These are phyloP conservation scores for Geococcyx californianus DNA, from an alignment of 2,113 vertebrate species.

Conservation along the genomic window DNA sequence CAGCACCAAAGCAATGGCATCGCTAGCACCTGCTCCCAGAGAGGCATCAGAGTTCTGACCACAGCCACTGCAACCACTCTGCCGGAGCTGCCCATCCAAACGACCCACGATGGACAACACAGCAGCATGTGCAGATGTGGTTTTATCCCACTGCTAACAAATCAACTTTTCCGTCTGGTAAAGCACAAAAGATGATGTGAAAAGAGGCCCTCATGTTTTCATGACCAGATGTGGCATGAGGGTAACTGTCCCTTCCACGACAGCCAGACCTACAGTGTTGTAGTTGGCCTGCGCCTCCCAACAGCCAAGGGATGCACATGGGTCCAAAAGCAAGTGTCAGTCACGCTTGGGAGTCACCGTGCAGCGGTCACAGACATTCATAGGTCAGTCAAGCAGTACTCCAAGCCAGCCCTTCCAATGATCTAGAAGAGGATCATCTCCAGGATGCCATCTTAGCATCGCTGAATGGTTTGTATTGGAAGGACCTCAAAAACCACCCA, in stretches of 20 bases:
- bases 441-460: background rate
- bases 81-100: background rate
- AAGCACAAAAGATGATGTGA: background rate
- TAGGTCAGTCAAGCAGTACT: background rate
- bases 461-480: background rate
- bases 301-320: background rate
- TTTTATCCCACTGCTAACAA: background rate
- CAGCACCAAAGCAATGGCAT: background rate
- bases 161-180: background rate
- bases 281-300: background rate
- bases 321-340: background rate
- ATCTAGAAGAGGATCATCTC: background rate
- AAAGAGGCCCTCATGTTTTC: background rate
- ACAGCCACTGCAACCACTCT: background rate
- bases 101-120: fast-evolving
- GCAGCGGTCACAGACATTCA: background rate
- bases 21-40: no score
- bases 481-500: background rate
- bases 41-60: no score
- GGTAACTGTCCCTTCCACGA: background rate
- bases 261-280: background rate
- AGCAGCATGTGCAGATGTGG: fast-evolving
- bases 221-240: no score
- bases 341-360: background rate
- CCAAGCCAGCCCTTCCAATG: background rate